These are phyloP conservation scores for Trilocha varians DNA, from an alignment of 2,888 invertebrate species.

Conservation along the genomic window DNA sequence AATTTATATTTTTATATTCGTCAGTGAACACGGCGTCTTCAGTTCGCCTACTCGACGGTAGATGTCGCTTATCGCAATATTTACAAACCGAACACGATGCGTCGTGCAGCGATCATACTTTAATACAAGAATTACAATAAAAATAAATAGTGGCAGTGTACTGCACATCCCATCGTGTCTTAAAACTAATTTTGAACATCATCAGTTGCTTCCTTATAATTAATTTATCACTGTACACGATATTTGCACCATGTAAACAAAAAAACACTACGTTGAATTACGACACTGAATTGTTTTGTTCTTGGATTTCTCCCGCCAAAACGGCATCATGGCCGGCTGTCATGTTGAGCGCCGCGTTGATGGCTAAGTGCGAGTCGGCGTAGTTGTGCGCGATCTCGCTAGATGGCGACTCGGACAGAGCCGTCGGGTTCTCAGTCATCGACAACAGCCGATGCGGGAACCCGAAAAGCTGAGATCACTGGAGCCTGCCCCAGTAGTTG, in stretches of 20 bases:
- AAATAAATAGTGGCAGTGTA: slow-evolving; percentile 11
- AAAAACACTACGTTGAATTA: slow-evolving; percentile 23
- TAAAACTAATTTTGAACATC: slow-evolving; percentile 68
- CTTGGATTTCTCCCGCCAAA: slow-evolving; percentile 51
- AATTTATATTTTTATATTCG: slow-evolving; percentile 54
- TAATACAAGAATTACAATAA: slow-evolving; percentile 18
- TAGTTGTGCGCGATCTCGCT: slow-evolving; percentile 67
- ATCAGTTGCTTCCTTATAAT: slow-evolving; percentile 60
- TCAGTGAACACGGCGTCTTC: slow-evolving; percentile 19
- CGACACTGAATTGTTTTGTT: slow-evolving; percentile 55
- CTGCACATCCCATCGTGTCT: slow-evolving; percentile 39
- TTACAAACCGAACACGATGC: slow-evolving; percentile 42
- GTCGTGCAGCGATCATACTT: slow-evolving; percentile 23
- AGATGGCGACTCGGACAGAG: slow-evolving; percentile 56
- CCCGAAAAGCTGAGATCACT: slow-evolving; percentile 94
- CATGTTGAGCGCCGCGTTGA: slow-evolving; percentile 69
- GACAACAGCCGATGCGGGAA: slow-evolving; percentile 84
- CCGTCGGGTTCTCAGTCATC: slow-evolving; percentile 76
- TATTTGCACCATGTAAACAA: slow-evolving; percentile 12
- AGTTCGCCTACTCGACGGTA: slow-evolving; percentile 51
- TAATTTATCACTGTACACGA: no score
- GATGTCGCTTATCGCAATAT: slow-evolving; percentile 60
- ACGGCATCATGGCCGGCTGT: slow-evolving; percentile 69
- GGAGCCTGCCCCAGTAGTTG: slow-evolving; percentile 93
- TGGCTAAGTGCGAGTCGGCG: slow-evolving; percentile 54